A percentile compares a stretch with the other conserved stretches of the same genome.
Conservation (phyloP, 2,113 vertebrate species). For the Cairina moschata region DNA sequence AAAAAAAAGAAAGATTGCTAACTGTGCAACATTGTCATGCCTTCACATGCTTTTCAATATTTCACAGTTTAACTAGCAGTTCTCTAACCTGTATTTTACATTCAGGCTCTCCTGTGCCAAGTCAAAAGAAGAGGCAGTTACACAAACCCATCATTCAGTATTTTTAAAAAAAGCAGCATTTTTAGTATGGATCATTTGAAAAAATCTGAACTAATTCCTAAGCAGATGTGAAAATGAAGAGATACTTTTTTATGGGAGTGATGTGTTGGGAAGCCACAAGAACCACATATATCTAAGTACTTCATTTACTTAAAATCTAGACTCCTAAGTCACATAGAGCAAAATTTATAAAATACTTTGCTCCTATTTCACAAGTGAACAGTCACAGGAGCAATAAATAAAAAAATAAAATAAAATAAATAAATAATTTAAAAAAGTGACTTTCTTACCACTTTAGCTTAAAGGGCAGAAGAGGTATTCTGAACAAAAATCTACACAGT, state of each 20-base stretch:
- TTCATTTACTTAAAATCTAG: background rate
- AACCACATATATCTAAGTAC: background rate
- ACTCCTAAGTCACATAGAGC: background rate
- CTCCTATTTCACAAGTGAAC: background rate
- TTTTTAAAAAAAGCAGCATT: background rate
- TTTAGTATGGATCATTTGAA: background rate
- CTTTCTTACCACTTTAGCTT: background rate
- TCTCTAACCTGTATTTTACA: background rate
- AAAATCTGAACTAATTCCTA: background rate
- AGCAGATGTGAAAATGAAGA: too few species aligned
- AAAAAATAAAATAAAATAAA: too few species aligned
- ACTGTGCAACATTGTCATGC: conserved; percentile 43
- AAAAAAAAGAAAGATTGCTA: background rate
- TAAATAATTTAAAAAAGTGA: background rate
- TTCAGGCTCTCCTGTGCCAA: background rate
- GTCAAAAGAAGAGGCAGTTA: background rate
- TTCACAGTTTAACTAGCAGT: conserved; percentile 14
- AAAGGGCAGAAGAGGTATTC: background rate
- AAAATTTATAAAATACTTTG: background rate
- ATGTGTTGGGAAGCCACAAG: background rate
- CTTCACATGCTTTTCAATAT: conserved; percentile 47
- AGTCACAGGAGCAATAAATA: background rate
- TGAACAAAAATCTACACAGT: background rate
- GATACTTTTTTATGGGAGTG: background rate
- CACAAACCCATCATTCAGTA: background rate